phyloP scores from a whole-genome alignment of 2,797 vertebrate genomes.

The Neosilurus hyrtlii region DNA sequence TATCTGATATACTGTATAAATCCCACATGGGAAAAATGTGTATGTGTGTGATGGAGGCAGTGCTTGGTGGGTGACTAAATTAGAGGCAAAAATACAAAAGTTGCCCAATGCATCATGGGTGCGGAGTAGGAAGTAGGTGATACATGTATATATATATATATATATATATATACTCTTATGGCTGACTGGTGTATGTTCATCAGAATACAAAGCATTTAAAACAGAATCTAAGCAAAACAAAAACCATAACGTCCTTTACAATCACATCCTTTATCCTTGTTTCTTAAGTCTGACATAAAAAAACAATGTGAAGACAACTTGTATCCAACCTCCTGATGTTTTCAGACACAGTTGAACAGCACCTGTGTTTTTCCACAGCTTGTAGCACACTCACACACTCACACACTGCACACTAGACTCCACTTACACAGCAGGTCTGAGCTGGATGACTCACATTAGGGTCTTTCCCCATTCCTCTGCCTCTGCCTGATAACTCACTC shows the following conservation, averaged over 20 bases:
- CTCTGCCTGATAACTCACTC: slow-evolving; percentile 26
- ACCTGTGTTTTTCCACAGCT: slow-evolving; percentile 50
- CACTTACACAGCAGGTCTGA: slow-evolving; percentile 13
- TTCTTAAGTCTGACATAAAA: slow-evolving; percentile 17
- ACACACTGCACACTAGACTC: background rate
- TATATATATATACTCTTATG: background rate
- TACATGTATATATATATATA: no score
- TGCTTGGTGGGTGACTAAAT: no score
- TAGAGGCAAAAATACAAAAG: no score
- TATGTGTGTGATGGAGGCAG: no score
- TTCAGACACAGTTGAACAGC: slow-evolving; percentile 8
- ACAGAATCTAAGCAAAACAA: background rate
- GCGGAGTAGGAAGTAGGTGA: no score
- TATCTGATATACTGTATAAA: no score
- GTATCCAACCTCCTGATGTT: slow-evolving; percentile 34
- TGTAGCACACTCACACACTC: slow-evolving; percentile 13
- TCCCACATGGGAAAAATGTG: no score
- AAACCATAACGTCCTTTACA: background rate
- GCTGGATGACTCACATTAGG: slow-evolving; percentile 18
- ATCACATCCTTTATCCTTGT: background rate
- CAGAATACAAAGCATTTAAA: background rate
- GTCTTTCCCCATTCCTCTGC: slow-evolving; percentile 20
- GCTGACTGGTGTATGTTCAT: background rate
- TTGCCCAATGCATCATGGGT: no score
- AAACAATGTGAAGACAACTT: slow-evolving; percentile 16